Percentiles rank a stretch among this genome's conserved stretches.
Evolutionary conservation across 2,113 vertebrate species (phyloP).

Genomic region (Panthera uncia): DNA sequence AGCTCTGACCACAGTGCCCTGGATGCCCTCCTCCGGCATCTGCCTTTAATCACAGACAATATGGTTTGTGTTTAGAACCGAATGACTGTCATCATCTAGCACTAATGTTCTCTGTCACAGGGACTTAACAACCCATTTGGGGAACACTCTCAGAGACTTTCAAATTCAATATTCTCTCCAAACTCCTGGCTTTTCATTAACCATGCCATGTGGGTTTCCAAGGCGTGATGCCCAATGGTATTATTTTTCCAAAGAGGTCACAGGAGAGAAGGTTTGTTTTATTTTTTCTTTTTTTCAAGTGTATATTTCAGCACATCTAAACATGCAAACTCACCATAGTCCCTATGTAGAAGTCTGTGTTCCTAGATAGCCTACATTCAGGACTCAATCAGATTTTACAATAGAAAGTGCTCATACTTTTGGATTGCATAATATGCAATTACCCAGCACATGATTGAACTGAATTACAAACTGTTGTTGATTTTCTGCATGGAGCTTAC

Average conservation of each 20-base stretch:
- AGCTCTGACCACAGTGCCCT: constrained; percentile 42
- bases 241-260: constrained; percentile 72
- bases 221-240: constrained; percentile 65
- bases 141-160: constrained; percentile 75
- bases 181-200: constrained; percentile 76
- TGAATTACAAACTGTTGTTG: constrained; percentile 82
- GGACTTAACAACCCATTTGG: constrained; percentile 78
- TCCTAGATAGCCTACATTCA: constrained; percentile 54
- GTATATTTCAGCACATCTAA: constrained; percentile 57
- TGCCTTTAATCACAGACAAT: constrained; percentile 74
- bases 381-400: constrained; percentile 65
- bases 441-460: constrained; percentile 75
- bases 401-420: constrained; percentile 65
- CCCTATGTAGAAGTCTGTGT: constrained; percentile 18
- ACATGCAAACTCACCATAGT: neutral
- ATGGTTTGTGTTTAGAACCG: constrained; percentile 72
- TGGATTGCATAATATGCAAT: constrained; percentile 67
- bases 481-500: constrained; percentile 68
- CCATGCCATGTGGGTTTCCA: constrained; percentile 63
- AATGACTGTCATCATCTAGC: constrained; percentile 70
- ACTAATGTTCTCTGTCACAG: constrained; percentile 74
- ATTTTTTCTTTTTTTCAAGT: constrained; percentile 15
- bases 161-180: constrained; percentile 76
- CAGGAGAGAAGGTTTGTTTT: neutral
- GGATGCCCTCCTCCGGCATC: constrained; percentile 64